Base-by-base conservation (phyloP, 2,888 invertebrate species). In the Oscheius onirici region DNA sequence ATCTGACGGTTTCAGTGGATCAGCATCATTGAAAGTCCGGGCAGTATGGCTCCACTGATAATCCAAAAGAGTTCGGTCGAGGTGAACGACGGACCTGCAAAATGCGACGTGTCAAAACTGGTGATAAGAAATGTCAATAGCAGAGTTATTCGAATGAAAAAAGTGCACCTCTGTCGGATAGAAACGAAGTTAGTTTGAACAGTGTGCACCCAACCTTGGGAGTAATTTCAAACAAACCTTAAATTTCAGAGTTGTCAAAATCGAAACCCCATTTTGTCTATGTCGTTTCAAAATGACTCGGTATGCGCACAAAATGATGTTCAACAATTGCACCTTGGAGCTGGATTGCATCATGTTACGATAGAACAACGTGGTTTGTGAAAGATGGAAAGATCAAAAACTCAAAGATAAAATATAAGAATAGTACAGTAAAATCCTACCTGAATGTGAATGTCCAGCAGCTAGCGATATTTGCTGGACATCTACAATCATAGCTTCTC, bases 31-130 rank as follows among this genome's bases (percentile, higher is more conserved):
- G 58, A 58, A 5, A 58, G 41, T 17, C 58, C 58, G 0, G 99
- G 99, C 72, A 94, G 89, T 68, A 97, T 88, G 0, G 95, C 93
- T 0, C 97, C 99, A 24, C 93, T 88, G 1, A 97, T 93, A 72
- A 99, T 90, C 55, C 93, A 92, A 0, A 93, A 83, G 69, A 97
- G 90, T 89, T 99, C 97, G 74, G 91, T 91, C 71, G 92, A 91
- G 72, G 91, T 92, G 55, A 97, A 91, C 0, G 92, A 92, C 10
- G 79, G 69, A 57, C 79, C 77, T 15, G 69, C 69, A 34, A 34
- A 34, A 34, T 3, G 63, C 41, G 49, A 72, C 28, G 28, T 20
- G 24, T 13, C 15, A 46, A 71, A 11, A 17, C 22, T 55, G 17
- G 20, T 20, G 17, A 49, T 49, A 49, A 20, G 49, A 20, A 20